phyloP scores from a whole-genome alignment of 2,113 vertebrate species.

The Pelmatolapia mariae region DNA sequence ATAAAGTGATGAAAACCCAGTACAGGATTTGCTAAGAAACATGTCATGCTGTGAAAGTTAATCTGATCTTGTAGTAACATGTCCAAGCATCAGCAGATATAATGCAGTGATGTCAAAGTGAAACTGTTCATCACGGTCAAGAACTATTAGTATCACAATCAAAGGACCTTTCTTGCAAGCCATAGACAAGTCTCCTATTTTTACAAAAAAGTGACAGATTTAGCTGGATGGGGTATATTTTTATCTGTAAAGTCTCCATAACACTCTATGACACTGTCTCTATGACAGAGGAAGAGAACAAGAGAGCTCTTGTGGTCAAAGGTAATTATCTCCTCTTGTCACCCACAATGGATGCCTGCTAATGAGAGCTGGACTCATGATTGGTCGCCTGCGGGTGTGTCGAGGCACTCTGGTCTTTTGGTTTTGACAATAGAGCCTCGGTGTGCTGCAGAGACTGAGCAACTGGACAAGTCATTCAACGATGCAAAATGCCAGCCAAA shows the following conservation, averaged over 20 bases:
- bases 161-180: not conserved
- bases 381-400: constrained; percentile 83
- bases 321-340: constrained; percentile 92
- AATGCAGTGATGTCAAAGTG: not conserved
- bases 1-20: constrained; percentile 29
- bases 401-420: constrained; percentile 85
- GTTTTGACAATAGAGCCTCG: constrained; percentile 86
- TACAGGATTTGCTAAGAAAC: not conserved
- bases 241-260: not conserved
- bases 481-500: constrained; percentile 90
- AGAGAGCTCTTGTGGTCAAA: constrained; percentile 82
- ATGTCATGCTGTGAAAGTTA: not conserved
- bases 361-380: constrained; percentile 86
- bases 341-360: constrained; percentile 85
- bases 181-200: not conserved
- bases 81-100: not conserved
- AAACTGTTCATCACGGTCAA: not conserved
- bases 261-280: not conserved
- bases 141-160: not conserved
- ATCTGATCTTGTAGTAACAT: not conserved
- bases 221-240: not conserved
- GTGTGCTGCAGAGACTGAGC: constrained; percentile 81
- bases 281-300: constrained; percentile 40
- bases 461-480: constrained; percentile 92
- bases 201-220: not conserved